Percentiles rank a stretch among this genome's conserved stretches.
phyloP scores from a whole-genome alignment of 2,797 vertebrate species.

The Lacerta bilineata region DNA sequence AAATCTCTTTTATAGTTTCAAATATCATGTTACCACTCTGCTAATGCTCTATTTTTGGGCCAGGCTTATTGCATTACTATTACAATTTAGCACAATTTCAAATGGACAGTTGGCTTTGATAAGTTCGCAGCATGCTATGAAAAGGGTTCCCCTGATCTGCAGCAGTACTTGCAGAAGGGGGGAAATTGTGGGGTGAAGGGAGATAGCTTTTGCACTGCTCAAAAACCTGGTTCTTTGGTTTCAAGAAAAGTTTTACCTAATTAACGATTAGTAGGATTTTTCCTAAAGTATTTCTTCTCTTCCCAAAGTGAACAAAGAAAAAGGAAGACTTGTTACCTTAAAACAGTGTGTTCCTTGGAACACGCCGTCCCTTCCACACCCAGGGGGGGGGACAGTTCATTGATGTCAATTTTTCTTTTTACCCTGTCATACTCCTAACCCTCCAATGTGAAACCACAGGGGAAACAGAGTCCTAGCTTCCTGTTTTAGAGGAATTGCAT shows the following conservation, averaged over 20 bases:
- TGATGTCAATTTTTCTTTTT: slow-evolving; percentile 22
- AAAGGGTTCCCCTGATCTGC: background rate
- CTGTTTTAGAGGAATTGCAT: slow-evolving; percentile 41
- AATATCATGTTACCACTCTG: slow-evolving; percentile 73
- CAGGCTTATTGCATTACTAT: slow-evolving; percentile 59
- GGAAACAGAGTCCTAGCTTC: background rate
- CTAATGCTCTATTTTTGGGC: slow-evolving; percentile 61
- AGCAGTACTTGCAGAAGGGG: slow-evolving; percentile 33
- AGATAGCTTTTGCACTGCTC: too few relatives aligned
- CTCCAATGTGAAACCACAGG: slow-evolving; percentile 6
- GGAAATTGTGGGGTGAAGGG: too few relatives aligned
- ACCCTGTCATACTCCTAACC: background rate
- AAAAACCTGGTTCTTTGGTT: background rate
- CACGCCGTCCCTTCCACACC: background rate
- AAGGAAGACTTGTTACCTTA: background rate
- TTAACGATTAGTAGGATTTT: background rate
- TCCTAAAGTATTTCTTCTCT: background rate
- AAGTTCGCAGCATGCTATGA: slow-evolving; percentile 18
- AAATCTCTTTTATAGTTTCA: slow-evolving; percentile 74
- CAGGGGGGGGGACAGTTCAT: background rate
- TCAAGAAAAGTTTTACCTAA: background rate
- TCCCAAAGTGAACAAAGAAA: background rate
- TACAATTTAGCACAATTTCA: slow-evolving; percentile 70
- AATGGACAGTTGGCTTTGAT: slow-evolving; percentile 70
- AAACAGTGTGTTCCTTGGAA: slow-evolving; percentile 4